Evolutionary conservation across 2,797 vertebrate genomes (phyloP), one percentile per base, ranked within the genome.

Genomic region (Enteromius argenteus): DNA sequence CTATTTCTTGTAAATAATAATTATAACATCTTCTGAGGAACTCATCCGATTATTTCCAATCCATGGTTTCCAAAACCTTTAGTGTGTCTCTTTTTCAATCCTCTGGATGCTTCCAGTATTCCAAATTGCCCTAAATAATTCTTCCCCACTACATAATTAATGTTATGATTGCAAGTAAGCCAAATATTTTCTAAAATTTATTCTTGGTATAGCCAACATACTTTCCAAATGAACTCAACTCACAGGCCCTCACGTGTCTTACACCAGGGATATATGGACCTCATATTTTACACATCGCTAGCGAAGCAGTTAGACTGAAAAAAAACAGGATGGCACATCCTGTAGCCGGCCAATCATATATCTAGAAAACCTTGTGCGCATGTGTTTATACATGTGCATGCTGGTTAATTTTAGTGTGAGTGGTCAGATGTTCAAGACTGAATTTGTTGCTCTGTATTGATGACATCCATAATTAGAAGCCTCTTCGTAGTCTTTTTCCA

Each of bases 141-240:
- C 79, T 76, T 78, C 49, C 30, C 46, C 73, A 21, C 82, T 76
- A 78, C 79, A 84, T 87, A 81, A 87, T 80, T 86, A 71, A 86
- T 89, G 46, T 86, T 83, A 79, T 64, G 73, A 39, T 86, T 84
- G 82, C 49, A 78, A 39, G 44, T 60, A 49, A 83, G 86, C 74
- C 56, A 84, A 84, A 81, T 72, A 79, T 49, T 80, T 85, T 60
- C 66, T 17, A 58, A 71, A 81, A 87, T 86, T 35, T 81, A 87
- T 84, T 86, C 81, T 56, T 60, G 83, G 67, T 86, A 62, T 64
- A 84, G 62, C 56, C 60, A 53, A 64, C 86, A 86, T 86, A 84
- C 68, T 82, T 89, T 87, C 86, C 81, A 62, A 76, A 84, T 87
- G 75, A 86, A 81, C 68, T 86, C 66, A 86, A 32, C 83, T 66